These are phyloP conservation scores for Plutomurus gul DNA, from an alignment of 1,140 invertebrate genomes.

Conservation along the genomic window DNA sequence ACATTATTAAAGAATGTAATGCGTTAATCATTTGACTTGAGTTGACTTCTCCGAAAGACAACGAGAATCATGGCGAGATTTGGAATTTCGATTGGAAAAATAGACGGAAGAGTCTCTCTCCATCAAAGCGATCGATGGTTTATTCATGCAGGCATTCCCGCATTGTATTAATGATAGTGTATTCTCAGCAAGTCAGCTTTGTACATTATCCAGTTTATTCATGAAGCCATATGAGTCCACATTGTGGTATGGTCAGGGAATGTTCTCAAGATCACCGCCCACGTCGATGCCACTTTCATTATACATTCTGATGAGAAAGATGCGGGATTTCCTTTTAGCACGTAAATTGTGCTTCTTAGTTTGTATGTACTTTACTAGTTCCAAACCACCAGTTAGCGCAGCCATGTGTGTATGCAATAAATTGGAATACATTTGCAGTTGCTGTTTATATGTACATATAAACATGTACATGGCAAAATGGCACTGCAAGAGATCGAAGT, in stretches of 20 bases:
- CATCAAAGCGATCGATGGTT: constrained; percentile 3
- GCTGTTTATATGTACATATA: too few relatives aligned
- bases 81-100: neutral
- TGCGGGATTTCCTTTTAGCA: neutral
- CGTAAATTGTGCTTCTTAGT: too few relatives aligned
- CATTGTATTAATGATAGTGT: neutral
- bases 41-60: constrained; percentile 5
- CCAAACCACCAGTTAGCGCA: too few relatives aligned
- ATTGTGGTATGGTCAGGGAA: neutral
- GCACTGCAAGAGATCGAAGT: too few relatives aligned
- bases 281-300: neutral
- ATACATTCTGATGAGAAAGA: neutral
- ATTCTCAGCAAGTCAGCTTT: neutral
- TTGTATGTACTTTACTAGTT: too few relatives aligned
- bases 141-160: neutral
- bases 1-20: constrained; percentile 15
- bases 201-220: neutral
- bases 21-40: constrained; percentile 21
- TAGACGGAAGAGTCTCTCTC: neutral
- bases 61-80: neutral
- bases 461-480: too few relatives aligned
- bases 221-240: constrained; percentile 1
- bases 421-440: too few relatives aligned
- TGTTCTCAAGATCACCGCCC: constrained; percentile 39
- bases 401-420: too few relatives aligned